These are phyloP conservation scores for Cassiopea andromeda DNA, from an alignment of 30 jellyfish, hydroid and myxozoan species.

Conservation along the genomic window DNA sequence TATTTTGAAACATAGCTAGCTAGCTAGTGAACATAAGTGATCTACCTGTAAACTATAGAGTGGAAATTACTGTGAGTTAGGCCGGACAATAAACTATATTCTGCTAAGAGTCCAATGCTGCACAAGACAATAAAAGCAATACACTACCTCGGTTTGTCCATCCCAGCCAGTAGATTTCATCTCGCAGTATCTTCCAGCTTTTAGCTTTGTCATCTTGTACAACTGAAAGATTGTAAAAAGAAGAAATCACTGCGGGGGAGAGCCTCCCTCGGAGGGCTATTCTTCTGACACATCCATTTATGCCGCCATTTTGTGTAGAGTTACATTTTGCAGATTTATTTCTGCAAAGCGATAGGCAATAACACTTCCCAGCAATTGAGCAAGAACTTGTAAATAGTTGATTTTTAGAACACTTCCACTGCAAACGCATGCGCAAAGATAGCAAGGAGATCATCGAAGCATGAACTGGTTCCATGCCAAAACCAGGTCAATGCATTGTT, in stretches of 20 bases:
- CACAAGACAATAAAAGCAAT: not conserved
- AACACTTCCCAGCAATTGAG: not conserved
- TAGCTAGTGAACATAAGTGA: slow-evolving; percentile 7
- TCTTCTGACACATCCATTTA: not conserved
- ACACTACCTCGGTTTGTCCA: slow-evolving; percentile 50
- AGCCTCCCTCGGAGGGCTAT: not conserved
- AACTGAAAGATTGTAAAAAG: not conserved
- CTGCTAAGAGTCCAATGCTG: slow-evolving; percentile 4
- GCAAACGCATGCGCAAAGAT: slow-evolving; percentile 59
- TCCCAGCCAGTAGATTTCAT: slow-evolving; percentile 67
- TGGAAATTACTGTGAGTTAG: slow-evolving; percentile 1
- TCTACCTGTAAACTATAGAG: slow-evolving; percentile 40
- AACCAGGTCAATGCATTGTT: slow-evolving; percentile 77
- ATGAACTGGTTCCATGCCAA: slow-evolving; percentile 64
- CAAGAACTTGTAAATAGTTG: not conserved
- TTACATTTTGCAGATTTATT: not conserved
- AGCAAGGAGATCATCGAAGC: slow-evolving; percentile 58
- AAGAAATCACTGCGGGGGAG: not conserved
- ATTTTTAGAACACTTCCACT: not conserved
- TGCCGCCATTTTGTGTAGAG: not conserved
- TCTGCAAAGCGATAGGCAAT: not conserved
- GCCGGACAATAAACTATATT: slow-evolving; percentile 35
- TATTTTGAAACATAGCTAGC: not conserved
- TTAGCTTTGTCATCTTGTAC: slow-evolving; percentile 52
- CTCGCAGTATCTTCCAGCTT: slow-evolving; percentile 51